Base-by-base conservation (phyloP, 2,797 vertebrate species). In the Decapterus maruadsi region DNA sequence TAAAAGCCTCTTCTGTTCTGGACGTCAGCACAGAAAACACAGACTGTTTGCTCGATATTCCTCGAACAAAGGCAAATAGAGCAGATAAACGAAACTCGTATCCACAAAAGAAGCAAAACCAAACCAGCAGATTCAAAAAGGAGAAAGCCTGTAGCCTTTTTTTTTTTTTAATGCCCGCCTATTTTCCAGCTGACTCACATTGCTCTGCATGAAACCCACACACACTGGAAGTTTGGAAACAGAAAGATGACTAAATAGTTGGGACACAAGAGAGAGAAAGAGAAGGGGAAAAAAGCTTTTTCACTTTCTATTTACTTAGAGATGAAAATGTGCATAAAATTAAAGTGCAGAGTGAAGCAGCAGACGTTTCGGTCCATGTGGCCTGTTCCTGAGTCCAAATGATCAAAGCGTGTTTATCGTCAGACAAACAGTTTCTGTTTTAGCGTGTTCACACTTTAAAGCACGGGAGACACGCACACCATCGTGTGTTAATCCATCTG, bases 121-220 rank as follows among this genome's bases (percentile, higher is more conserved):
- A 65, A 60, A 50, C 19, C 38, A 50, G 58, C 22, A n/a, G 26
- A 60, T n/a, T 48, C 13, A 56, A 60, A 72, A 59, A 17, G 38
- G 58, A 42, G 6, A 63, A 62, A 19, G 19, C 64, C 34, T 55
- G n/a, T 10, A 62, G 63, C 19, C 9, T 40, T 70, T 48, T 10
- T 34, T 34, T 34, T 34, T 34, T 34, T 34, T 34, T 10, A 80
- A 78, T 72, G 51, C 43, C 61, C 0, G 40, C 59, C 63, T 73
- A 22, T 68, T 87, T 78, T 86, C 79, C 82, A 77, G 61, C 55
- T 74, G 70, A 82, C 62, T 62, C 71, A 81, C 65, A 36, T 66
- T 0, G 1, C 19, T 69, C 45, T 72, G 51, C 22, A 56, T 36
- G 63, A 51, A 79, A 75, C 46, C 38, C 54, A 69, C 55, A 78